Evolutionary conservation across 2,113 vertebrate species (phyloP), one percentile per base, ranked within the genome.

Genomic region (Bubo bubo): DNA sequence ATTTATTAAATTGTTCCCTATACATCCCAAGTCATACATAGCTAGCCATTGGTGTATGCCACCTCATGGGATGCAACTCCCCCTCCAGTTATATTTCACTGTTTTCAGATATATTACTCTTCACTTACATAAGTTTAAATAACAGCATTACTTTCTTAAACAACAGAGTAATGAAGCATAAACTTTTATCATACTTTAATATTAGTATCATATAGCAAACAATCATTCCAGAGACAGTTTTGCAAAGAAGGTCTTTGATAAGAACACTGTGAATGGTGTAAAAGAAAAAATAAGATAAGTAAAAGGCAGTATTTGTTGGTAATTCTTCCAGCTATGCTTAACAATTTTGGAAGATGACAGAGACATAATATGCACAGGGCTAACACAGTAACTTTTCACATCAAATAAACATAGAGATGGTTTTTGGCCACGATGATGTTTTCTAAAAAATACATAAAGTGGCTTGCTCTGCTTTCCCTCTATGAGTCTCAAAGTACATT

Each of bases 341-440:
- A 74, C 68, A 92, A 86, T 83, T 94, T 59, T 92, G 82, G 86
- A 95, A 95, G 88, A 96, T 53, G 86, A 92, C 72, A 86, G 64
- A 94, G 85, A 67, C 34, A 71, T 50, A 92, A 80, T 27, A 86
- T 1, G 13, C 4, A 2, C 64, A 74, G 52, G 75, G 56, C 14
- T 88, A 94, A 72, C 59, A 86, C 39, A 74, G 79, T 92, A 92
- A 94, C 83, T 86, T 92, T 71, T 95, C 80, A 93, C 47, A 84
- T 96, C 83, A 55, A 92, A 88, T 87, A 89, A 88, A 90, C 66
- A 67, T 43, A 75, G 68, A 95, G 72, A 60, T 93, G 45, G 1
- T 24, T 83, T 84, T 83, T 79, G 71, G 79, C 79, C 75, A 84
- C 4, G 4, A 59, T 20, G 30, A 58, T 3, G 1, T 80, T 90